Percentiles rank a stretch among this genome's conserved stretches.
phyloP scores from a whole-genome alignment of 2,113 vertebrate species.

The Epinephelus moara region DNA sequence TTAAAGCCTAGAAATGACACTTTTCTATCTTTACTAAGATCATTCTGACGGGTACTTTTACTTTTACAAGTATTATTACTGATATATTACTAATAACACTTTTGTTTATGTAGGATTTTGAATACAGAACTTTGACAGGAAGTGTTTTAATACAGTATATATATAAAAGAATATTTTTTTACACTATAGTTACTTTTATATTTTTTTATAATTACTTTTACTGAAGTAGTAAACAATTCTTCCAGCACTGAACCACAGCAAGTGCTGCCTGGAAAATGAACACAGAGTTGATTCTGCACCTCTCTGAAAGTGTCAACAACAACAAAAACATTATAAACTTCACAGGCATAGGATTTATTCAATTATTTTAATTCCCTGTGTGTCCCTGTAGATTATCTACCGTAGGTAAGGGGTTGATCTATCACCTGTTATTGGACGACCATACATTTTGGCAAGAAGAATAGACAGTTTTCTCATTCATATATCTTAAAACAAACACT shows the following conservation, averaged over 20 bases:
- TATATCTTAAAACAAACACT: conserved; percentile 1
- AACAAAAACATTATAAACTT: not conserved
- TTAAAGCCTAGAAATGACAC: too few relatives aligned
- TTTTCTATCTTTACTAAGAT: too few relatives aligned
- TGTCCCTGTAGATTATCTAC: not conserved
- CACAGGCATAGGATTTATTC: not conserved
- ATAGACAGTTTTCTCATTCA: conserved; percentile 4
- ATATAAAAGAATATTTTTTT: not conserved
- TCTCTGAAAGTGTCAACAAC: not conserved
- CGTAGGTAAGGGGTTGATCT: conserved; percentile 13
- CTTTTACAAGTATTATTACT: too few relatives aligned
- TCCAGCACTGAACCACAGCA: not conserved
- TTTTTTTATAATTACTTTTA: too few relatives aligned
- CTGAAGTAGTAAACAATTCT: not conserved
- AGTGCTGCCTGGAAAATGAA: not conserved
- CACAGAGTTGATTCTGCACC: not conserved
- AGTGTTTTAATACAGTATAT: not conserved
- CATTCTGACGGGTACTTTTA: too few relatives aligned
- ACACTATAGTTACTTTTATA: too few relatives aligned
- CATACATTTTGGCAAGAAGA: conserved; percentile 3
- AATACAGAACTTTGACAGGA: not conserved
- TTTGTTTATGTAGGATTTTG: not conserved
- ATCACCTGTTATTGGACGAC: conserved; percentile 1
- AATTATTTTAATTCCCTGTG: not conserved
- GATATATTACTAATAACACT: too few relatives aligned